Percentiles rank a stretch among this genome's conserved stretches.
These are phyloP conservation scores for Rotaria magnacalcarata DNA, from an alignment of 2,888 invertebrate genomes.

Conservation along the genomic window DNA sequence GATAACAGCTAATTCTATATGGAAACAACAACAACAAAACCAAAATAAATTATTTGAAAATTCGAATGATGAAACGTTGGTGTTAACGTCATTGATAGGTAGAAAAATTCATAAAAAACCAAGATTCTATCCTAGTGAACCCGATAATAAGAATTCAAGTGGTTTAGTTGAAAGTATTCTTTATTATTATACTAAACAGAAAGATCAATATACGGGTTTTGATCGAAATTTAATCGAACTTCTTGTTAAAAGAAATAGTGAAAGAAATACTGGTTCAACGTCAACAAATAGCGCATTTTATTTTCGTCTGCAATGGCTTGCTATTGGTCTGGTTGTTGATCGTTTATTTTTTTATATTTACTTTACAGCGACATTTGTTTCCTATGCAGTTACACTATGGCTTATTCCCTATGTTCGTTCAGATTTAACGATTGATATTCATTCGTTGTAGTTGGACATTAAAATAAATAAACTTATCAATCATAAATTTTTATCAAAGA, in stretches of 20 bases:
- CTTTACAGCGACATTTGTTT: neutral
- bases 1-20: neutral
- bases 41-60: no score
- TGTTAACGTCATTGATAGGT: neutral
- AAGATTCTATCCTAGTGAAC: neutral
- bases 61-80: neutral
- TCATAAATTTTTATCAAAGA: no score
- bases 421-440: slow-evolving; percentile 9
- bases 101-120: neutral
- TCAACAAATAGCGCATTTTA: neutral
- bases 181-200: neutral
- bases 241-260: neutral
- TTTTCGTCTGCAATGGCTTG: slow-evolving; percentile 32
- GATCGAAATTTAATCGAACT: neutral
- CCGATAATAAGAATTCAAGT: neutral
- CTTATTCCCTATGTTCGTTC: neutral
- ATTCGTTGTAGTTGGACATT: neutral
- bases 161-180: slow-evolving; percentile 15
- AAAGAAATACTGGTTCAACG: neutral
- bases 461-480: no score
- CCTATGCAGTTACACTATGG: neutral
- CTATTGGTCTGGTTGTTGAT: neutral
- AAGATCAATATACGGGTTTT: neutral
- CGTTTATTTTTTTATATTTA: slow-evolving; percentile 10
- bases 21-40: neutral